Evolutionary conservation across 2,888 invertebrate species (phyloP), one percentile per base, ranked within the genome.

Genomic region (Meteorus cinctellus): DNA sequence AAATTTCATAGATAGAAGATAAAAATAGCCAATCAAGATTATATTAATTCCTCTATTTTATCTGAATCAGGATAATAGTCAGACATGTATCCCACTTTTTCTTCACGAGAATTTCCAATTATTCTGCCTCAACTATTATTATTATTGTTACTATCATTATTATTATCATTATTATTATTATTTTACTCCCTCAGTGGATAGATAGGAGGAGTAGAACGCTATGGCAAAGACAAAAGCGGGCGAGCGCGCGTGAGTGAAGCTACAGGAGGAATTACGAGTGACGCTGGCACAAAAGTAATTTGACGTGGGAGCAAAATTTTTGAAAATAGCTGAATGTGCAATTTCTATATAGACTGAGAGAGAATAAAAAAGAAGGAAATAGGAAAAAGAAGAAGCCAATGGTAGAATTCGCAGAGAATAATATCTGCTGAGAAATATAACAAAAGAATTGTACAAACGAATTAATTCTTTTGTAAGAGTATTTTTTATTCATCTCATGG

Each of bases 281-380:
- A 65, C 68, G 76, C 68, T 72, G 72, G 67, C 82, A 79, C 79
- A 80, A 76, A 80, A 81, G 84, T 85, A 85, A 85, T 85, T 85
- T 84, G 80, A 74, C 74, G 81, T 82, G 79, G 81, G 81, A 73
- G 77, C 80, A 76, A 80, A 69, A 72, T 41, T 79, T 76, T 55
- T 55, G 75, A 70, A 68, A 75, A 65, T 80, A 82, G 84, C 84
- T 83, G 84, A 84, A 82, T 82, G 81, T 81, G 78, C 78, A 77
- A 81, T 79, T 55, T 55, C 55, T 19, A 55, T 55, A 55, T 19
- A 48, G 16, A 19, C 6, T 19, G 19, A 55, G n/a, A n/a, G 6
- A 4, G n/a, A 55, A 55, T 14, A 55, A 24, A 48, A 48, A 48
- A 8, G 24, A 55, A 24, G 6, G 2, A 55, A 55, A 55, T 19